Evolutionary conservation across 2,888 invertebrate genomes (phyloP).

Genomic region (Sinopyrophorus schimmeli): DNA sequence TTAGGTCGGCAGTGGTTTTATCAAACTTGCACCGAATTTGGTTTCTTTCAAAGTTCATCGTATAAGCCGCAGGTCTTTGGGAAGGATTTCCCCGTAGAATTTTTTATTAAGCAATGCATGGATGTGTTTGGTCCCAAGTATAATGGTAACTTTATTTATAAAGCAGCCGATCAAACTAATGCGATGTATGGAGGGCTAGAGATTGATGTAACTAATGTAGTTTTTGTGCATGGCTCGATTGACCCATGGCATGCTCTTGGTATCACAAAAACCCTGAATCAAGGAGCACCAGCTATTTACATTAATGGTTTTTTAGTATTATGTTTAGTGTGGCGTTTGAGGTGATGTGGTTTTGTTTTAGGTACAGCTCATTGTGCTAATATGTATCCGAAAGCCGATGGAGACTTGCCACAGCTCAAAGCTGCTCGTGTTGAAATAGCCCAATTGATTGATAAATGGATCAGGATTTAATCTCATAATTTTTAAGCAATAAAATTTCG

Average conservation of each 20-base stretch:
- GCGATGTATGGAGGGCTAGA: slow-evolving; percentile 76
- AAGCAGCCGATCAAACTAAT: slow-evolving; percentile 73
- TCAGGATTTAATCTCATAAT: slow-evolving; percentile 48
- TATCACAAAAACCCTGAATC: slow-evolving; percentile 61
- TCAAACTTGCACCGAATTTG: slow-evolving; percentile 96
- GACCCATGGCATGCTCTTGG: slow-evolving; percentile 89
- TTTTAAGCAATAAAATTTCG: no score
- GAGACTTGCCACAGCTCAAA: slow-evolving; percentile 69
- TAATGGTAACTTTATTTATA: slow-evolving; percentile 62
- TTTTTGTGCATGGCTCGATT: slow-evolving; percentile 86
- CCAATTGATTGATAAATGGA: slow-evolving; percentile 63
- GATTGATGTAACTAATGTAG: slow-evolving; percentile 71
- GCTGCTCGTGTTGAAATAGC: slow-evolving; percentile 69
- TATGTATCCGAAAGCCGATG: slow-evolving; percentile 77
- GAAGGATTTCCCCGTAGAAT: slow-evolving; percentile 72
- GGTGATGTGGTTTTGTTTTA: slow-evolving; percentile 47
- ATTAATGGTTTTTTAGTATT: slow-evolving; percentile 65
- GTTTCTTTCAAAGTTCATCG: slow-evolving; percentile 89
- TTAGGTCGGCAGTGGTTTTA: slow-evolving; percentile 87
- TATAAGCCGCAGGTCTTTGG: slow-evolving; percentile 69
- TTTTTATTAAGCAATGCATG: slow-evolving; percentile 77
- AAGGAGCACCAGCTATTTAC: slow-evolving; percentile 69
- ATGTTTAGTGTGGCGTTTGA: neutral
- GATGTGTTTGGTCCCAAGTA: slow-evolving; percentile 83
- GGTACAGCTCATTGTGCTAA: slow-evolving; percentile 95